Conservation (phyloP, 1,140 invertebrate species). For the Megalonaias nervosa region DNA sequence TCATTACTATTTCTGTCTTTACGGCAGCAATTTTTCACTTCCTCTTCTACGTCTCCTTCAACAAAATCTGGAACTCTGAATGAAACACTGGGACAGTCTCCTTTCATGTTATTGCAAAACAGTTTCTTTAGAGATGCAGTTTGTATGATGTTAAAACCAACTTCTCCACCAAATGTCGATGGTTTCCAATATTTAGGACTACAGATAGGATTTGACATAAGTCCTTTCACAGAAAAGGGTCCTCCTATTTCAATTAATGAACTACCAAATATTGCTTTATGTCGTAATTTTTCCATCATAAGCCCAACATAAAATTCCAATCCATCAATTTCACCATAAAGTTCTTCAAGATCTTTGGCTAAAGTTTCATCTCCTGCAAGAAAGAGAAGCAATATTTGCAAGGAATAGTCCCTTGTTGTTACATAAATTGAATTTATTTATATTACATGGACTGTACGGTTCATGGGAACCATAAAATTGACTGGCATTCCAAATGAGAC, state of each 20-base stretch:
- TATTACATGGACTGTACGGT: too few species aligned
- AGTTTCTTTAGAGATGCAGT: constrained; percentile 68
- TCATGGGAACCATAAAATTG: too few species aligned
- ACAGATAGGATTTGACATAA: constrained; percentile 71
- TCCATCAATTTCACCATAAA: constrained; percentile 71
- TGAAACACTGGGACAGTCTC: constrained; percentile 63
- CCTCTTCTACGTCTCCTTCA: too few species aligned
- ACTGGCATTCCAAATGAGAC: too few species aligned
- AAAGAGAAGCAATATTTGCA: not conserved
- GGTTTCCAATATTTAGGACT: constrained; percentile 72
- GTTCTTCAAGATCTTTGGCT: constrained; percentile 64
- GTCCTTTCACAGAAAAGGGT: constrained; percentile 71
- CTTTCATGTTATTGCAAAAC: constrained; percentile 71
- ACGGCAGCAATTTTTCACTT: too few species aligned
- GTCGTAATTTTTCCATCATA: constrained; percentile 67
- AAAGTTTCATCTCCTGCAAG: constrained; percentile 65
- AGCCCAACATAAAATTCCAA: constrained; percentile 72
- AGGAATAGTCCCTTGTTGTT: too few species aligned
- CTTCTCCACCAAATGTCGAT: constrained; percentile 72
- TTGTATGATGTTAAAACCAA: constrained; percentile 71
- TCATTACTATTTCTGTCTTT: too few species aligned
- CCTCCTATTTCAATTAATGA: constrained; percentile 71
- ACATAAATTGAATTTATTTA: too few species aligned
- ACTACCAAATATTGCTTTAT: constrained; percentile 60
- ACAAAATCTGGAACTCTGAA: constrained; percentile 63